phyloP scores from a whole-genome alignment of 1,140 invertebrate species.

The Drosophila kohkoa region DNA sequence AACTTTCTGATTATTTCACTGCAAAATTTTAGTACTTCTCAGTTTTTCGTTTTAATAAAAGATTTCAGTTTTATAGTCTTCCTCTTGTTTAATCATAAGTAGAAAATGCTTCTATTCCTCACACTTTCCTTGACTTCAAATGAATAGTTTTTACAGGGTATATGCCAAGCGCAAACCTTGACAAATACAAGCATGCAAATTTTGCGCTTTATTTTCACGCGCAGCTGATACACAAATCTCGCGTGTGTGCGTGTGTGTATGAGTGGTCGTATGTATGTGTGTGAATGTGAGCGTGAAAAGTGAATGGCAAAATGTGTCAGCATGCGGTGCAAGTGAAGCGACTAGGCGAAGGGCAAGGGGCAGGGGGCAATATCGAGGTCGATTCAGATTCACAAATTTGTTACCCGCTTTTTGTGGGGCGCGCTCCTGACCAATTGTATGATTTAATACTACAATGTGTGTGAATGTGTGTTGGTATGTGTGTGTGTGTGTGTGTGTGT shows the following conservation, averaged over 20 bases:
- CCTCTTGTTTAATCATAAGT: too few relatives aligned
- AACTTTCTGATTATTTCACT: neutral
- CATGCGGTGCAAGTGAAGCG: slow-evolving; percentile 27
- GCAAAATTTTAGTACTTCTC: neutral
- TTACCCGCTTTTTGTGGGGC: slow-evolving; percentile 47
- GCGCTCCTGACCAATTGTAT: slow-evolving; percentile 69
- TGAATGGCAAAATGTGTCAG: slow-evolving; percentile 76
- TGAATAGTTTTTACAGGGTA: neutral
- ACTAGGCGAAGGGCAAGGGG: neutral
- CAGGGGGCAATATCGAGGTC: slow-evolving; percentile 1
- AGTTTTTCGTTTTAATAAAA: too few relatives aligned
- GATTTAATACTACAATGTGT: slow-evolving; percentile 75
- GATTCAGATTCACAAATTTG: slow-evolving; percentile 49
- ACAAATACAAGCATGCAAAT: slow-evolving; percentile 57
- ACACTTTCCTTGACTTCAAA: too few relatives aligned
- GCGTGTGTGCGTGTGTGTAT: slow-evolving; percentile 20
- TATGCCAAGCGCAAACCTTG: neutral
- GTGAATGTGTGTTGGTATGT: neutral
- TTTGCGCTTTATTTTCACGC: slow-evolving; percentile 74
- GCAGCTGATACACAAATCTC: slow-evolving; percentile 69
- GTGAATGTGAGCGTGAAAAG: slow-evolving; percentile 71
- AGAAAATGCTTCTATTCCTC: too few relatives aligned
- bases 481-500: slow-evolving; percentile 6
- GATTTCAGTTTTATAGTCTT: too few relatives aligned
- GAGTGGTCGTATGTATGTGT: slow-evolving; percentile 27